These are phyloP conservation scores for Microcebus murinus DNA, from an alignment of 2,113 vertebrate species.

Conservation along the genomic window DNA sequence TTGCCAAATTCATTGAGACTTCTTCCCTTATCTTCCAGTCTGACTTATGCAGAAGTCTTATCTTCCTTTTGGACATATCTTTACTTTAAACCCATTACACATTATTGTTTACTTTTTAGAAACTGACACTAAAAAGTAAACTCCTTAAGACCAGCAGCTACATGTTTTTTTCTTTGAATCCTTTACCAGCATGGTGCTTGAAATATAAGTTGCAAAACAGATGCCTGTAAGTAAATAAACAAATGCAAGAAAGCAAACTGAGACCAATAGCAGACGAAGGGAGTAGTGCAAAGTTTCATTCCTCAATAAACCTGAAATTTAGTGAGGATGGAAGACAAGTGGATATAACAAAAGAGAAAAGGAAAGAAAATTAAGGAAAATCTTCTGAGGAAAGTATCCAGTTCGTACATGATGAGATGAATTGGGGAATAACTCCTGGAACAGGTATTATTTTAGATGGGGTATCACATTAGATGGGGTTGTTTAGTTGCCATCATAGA, in stretches of 20 bases:
- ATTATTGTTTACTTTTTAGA: neutral
- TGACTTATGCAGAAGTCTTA: neutral
- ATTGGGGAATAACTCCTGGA: neutral
- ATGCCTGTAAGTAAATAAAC: neutral
- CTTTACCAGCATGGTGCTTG: neutral
- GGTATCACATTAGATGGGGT: neutral
- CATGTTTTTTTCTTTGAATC: neutral
- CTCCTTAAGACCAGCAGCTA: neutral
- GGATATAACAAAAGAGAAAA: neutral
- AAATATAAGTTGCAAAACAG: neutral
- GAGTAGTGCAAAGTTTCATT: neutral
- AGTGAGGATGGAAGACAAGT: neutral
- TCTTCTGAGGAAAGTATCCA: neutral
- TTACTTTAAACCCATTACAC: neutral
- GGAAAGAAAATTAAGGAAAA: neutral
- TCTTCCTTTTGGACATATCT: neutral
- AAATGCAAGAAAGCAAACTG: neutral
- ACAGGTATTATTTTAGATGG: neutral
- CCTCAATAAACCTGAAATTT: neutral
- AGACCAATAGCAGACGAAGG: neutral
- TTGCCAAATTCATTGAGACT: neutral
- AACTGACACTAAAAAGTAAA: neutral
- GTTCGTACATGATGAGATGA: neutral
- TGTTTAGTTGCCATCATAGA: neutral
- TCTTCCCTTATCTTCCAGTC: neutral